These are phyloP conservation scores for Rhyzopertha dominica DNA, from an alignment of 1,140 invertebrate genomes.

Conservation along the genomic window DNA sequence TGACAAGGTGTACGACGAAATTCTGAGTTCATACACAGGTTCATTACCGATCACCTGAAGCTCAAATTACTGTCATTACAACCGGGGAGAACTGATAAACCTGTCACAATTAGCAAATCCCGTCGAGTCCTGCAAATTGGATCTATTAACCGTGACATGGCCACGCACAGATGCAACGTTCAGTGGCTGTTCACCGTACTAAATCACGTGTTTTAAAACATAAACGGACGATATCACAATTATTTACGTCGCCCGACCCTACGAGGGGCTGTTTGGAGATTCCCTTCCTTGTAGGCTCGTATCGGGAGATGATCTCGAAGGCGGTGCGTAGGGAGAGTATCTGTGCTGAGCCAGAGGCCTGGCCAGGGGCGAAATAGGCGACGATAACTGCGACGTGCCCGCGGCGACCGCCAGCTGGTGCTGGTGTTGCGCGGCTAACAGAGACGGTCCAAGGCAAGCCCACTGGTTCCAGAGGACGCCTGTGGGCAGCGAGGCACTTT, in stretches of 20 bases:
- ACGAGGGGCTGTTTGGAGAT: conserved; percentile 53
- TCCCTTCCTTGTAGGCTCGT: conserved; percentile 45
- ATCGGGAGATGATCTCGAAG: conserved; percentile 51
- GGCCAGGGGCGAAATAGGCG: conserved; percentile 48
- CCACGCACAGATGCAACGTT: too few species aligned
- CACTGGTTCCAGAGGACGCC: conserved; percentile 58
- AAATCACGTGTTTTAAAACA: too few species aligned
- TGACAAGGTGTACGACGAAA: too few species aligned
- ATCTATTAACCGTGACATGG: too few species aligned
- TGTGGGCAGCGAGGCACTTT: conserved; percentile 33
- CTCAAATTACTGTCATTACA: too few species aligned
- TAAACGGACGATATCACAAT: conserved; percentile 10
- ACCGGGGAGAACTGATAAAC: too few species aligned
- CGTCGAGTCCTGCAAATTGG: too few species aligned
- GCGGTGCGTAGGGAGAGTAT: conserved; percentile 54
- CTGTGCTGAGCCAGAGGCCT: conserved; percentile 51
- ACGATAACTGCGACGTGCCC: conserved; percentile 49
- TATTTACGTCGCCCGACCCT: conserved; percentile 21
- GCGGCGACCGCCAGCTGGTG: conserved; percentile 40
- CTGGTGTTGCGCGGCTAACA: conserved; percentile 44
- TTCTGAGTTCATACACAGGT: too few species aligned
- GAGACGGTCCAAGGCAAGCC: conserved; percentile 55
- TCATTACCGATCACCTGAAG: too few species aligned
- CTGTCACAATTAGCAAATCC: too few species aligned
- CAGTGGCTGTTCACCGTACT: too few species aligned